These are phyloP conservation scores for Lycia hirtaria DNA, from an alignment of 2,888 invertebrate genomes.

Conservation along the genomic window DNA sequence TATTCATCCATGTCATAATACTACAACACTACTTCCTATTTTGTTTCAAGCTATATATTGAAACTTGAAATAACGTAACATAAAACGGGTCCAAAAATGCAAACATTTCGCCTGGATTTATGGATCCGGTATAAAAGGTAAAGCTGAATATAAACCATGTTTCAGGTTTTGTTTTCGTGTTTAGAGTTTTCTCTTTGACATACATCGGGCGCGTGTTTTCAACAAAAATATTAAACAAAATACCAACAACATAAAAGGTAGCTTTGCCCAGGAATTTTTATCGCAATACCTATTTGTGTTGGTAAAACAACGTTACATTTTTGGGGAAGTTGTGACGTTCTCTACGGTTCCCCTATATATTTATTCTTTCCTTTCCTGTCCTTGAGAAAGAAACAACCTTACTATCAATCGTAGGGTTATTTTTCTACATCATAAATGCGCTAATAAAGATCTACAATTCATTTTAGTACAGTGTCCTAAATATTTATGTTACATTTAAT, in stretches of 20 bases:
- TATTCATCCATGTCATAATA: no score
- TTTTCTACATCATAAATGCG: no score
- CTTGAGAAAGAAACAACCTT: no score
- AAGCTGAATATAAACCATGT: constrained; percentile 1
- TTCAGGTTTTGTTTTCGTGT: constrained; percentile 2
- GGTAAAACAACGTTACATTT: constrained; percentile 18
- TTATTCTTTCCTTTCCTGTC: no score
- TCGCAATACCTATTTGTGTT: constrained; percentile 14
- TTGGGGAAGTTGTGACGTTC: no score
- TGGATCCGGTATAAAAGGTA: neutral
- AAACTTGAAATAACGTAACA: neutral
- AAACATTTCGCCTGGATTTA: constrained; percentile 1
- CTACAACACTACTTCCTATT: no score
- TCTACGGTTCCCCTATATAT: no score
- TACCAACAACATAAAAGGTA: constrained; percentile 13
- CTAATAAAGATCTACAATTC: no score
- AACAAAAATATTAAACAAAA: constrained; percentile 17
- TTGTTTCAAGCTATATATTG: neutral
- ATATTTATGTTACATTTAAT: no score
- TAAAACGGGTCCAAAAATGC: neutral
- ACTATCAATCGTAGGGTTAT: no score
- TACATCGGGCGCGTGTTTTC: constrained; percentile 7
- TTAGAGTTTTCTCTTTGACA: constrained; percentile 17
- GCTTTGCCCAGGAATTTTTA: constrained; percentile 9
- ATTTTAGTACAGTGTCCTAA: no score